A percentile compares a stretch with the other conserved stretches of the same genome.
These are phyloP conservation scores for Calcarius lapponicus DNA, from an alignment of 2,797 vertebrate genomes.

Conservation along the genomic window DNA sequence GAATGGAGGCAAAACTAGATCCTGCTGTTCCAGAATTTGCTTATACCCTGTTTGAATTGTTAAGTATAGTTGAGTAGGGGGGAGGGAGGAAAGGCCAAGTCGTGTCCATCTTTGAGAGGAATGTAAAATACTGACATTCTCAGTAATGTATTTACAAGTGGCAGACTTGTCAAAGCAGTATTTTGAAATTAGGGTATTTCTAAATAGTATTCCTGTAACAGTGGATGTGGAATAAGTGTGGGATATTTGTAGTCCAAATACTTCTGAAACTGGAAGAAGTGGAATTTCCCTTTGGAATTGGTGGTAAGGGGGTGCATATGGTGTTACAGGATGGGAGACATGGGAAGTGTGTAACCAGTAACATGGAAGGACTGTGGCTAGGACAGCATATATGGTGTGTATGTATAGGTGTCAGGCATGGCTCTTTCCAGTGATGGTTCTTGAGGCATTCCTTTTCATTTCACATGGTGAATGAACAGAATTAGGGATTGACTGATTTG, in stretches of 20 bases:
- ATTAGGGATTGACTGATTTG: not conserved
- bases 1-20: not conserved
- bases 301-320: not conserved
- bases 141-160: not conserved
- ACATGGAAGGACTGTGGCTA: not conserved
- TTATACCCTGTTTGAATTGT: not conserved
- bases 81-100: not conserved
- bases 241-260: not conserved
- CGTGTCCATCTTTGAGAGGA: not conserved
- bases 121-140: not conserved
- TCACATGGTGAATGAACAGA: not conserved
- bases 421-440: not conserved
- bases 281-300: not conserved
- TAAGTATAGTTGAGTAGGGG: not conserved
- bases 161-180: not conserved
- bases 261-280: not conserved
- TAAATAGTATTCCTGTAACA: not conserved
- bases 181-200: not conserved
- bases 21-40: not conserved
- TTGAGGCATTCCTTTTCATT: not conserved
- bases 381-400: not conserved
- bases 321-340: not conserved
- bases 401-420: not conserved
- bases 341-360: not conserved
- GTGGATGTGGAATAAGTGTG: not conserved